These are phyloP conservation scores for Nasonia vitripennis DNA, from an alignment of 1,140 invertebrate genomes.

Conservation along the genomic window DNA sequence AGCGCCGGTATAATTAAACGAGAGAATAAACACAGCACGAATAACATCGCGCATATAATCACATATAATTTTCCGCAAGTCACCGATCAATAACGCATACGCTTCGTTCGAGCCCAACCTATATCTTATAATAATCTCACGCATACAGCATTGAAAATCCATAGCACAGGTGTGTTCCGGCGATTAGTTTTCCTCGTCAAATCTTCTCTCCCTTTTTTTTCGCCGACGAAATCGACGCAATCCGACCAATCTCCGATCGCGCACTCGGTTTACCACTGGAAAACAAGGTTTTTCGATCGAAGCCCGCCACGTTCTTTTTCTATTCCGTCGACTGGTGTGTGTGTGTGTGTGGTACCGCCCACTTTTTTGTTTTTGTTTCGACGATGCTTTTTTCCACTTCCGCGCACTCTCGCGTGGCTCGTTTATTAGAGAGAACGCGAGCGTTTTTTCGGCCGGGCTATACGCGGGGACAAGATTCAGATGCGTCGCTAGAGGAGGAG, in stretches of 20 bases:
- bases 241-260: constrained; percentile 18
- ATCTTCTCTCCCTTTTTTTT: neutral
- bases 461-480: too few relatives aligned
- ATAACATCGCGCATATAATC: neutral
- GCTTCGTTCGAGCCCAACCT: neutral
- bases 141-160: too few relatives aligned
- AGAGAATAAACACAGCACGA: neutral
- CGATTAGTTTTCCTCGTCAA: constrained; percentile 30
- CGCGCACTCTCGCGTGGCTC: neutral
- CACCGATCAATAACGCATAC: neutral
- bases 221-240: constrained; percentile 23
- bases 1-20: neutral
- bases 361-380: neutral
- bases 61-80: neutral
- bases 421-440: neutral
- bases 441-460: neutral
- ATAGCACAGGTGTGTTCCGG: neutral
- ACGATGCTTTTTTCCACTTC: neutral
- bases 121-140: too few relatives aligned
- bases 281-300: constrained; percentile 33
- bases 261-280: constrained; percentile 4
- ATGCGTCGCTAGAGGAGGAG: too few relatives aligned
- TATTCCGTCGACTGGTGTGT: neutral
- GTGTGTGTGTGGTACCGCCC: neutral
- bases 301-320: neutral